A percentile compares a stretch with the other conserved stretches of the same genome.
Conservation (phyloP, 2,888 invertebrate species). For the Branchipolynoe longqiensis region DNA sequence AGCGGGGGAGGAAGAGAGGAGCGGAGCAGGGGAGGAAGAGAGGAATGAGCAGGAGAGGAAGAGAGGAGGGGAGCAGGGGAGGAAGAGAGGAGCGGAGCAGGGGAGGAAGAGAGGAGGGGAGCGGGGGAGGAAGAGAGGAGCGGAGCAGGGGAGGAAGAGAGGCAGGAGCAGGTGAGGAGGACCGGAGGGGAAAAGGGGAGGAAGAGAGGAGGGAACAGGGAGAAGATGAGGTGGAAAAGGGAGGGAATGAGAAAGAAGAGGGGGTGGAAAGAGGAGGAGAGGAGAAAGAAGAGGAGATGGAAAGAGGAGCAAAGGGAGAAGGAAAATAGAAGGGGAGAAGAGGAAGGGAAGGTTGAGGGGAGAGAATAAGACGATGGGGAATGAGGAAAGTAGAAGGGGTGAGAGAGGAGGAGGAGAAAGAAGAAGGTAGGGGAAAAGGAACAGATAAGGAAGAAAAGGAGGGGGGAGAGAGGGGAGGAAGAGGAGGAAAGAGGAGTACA, state of each 20-base stretch:
- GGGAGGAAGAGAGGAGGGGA: slow-evolving; percentile 4
- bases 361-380: not conserved
- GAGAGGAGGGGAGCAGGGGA: not conserved
- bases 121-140: not conserved
- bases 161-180: slow-evolving; percentile 4
- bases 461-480: not conserved
- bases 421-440: not conserved
- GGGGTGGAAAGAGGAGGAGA: not conserved
- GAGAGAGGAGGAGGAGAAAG: not conserved
- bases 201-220: not conserved
- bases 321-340: not conserved
- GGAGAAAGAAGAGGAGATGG: not conserved
- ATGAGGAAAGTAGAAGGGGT: not conserved
- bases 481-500: too few species aligned
- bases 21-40: too few species aligned
- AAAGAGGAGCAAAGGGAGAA: not conserved
- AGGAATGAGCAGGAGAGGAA: not conserved
- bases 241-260: not conserved
- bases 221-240: not conserved
- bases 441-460: not conserved
- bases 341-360: not conserved
- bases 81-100: not conserved
- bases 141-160: not conserved
- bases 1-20: too few species aligned
- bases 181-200: not conserved